These are phyloP conservation scores for Salvelinus sp. DNA, from an alignment of 2,113 vertebrate genomes.

Conservation along the genomic window DNA sequence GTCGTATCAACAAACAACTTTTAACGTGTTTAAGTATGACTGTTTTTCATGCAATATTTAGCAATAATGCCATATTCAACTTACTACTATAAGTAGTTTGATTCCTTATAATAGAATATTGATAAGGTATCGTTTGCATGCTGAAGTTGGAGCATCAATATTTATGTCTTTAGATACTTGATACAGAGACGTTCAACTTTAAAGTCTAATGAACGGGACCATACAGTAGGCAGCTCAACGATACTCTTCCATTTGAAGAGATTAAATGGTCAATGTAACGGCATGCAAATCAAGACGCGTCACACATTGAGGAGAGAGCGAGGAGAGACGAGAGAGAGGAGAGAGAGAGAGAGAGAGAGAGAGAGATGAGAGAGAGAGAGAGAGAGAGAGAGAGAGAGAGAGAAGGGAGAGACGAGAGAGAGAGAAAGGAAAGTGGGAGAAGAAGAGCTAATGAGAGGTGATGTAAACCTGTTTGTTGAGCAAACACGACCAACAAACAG, in stretches of 20 bases:
- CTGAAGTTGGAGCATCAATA: constrained; percentile 55
- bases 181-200: constrained; percentile 39
- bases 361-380: no score
- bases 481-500: no score
- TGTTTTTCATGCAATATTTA: constrained; percentile 23
- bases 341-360: no score
- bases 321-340: no score
- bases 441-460: no score
- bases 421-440: no score
- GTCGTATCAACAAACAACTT: not conserved
- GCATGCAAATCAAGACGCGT: constrained; percentile 33
- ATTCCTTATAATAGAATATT: constrained; percentile 50
- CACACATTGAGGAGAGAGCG: no score
- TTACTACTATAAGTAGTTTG: constrained; percentile 46
- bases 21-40: not conserved
- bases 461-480: no score
- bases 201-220: not conserved
- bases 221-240: not conserved
- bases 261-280: constrained; percentile 39
- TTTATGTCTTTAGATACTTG: constrained; percentile 55
- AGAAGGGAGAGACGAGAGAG: no score
- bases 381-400: no score
- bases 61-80: constrained; percentile 36
- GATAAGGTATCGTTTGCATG: constrained; percentile 41
- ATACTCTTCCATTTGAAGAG: constrained; percentile 20